phyloP scores from a whole-genome alignment of 92 coral and sea anemone genomes.

The Desmophyllum pertusum region DNA sequence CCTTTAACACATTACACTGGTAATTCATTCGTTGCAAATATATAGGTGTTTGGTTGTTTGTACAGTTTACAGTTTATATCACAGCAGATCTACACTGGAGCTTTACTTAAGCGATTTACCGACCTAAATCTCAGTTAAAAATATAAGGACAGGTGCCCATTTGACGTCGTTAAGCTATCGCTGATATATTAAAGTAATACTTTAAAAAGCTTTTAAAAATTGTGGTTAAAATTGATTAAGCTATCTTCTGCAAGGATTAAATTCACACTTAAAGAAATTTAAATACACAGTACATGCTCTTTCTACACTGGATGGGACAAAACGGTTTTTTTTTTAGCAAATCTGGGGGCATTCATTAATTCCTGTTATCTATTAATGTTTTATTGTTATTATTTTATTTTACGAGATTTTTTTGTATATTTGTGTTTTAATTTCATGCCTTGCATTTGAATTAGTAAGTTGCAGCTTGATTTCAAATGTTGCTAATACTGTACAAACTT shows the following conservation, averaged over 20 bases:
- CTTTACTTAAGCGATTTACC: neutral
- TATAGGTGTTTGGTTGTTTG: too few relatives aligned
- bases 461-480: too few relatives aligned
- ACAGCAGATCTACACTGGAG: neutral
- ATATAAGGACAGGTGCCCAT: neutral
- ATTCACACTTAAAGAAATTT: neutral
- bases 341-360: too few relatives aligned
- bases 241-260: neutral
- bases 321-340: too few relatives aligned
- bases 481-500: too few relatives aligned
- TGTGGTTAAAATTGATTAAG: neutral
- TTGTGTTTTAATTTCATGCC: too few relatives aligned
- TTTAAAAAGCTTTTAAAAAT: neutral
- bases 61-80: neutral
- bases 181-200: neutral
- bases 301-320: neutral
- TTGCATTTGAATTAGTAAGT: too few relatives aligned
- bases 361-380: too few relatives aligned
- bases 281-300: neutral
- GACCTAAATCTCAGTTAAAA: neutral
- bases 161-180: neutral
- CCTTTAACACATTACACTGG: too few relatives aligned
- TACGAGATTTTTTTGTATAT: too few relatives aligned
- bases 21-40: too few relatives aligned
- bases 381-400: too few relatives aligned